Percentiles rank a stretch among this genome's conserved stretches.
phyloP scores from a whole-genome alignment of 1,140 invertebrate genomes.

The Gerris buenoi region DNA sequence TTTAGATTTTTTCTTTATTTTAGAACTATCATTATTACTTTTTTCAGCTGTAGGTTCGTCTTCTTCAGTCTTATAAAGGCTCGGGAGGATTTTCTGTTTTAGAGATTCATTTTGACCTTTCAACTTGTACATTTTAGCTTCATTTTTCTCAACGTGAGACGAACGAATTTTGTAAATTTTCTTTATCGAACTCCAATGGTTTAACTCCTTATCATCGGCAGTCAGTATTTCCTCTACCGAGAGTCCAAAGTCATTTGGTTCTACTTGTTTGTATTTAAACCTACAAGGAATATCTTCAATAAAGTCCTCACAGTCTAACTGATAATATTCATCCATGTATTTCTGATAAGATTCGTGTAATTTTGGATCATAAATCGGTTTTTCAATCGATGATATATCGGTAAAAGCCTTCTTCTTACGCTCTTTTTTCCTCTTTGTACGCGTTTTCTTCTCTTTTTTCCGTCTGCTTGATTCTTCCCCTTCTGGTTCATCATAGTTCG shows the following conservation, averaged over 20 bases:
- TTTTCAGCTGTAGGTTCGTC: background rate
- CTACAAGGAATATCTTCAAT: constrained; percentile 77
- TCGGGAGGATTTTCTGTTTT: constrained; percentile 74
- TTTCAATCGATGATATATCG: constrained; percentile 31
- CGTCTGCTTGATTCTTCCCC: constrained; percentile 9
- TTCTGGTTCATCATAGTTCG: constrained; percentile 16
- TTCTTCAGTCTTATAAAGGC: constrained; percentile 41
- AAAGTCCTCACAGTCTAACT: constrained; percentile 86
- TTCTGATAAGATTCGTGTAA: constrained; percentile 59
- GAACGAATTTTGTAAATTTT: constrained; percentile 67
- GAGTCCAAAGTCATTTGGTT: constrained; percentile 84
- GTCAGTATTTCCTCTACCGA: constrained; percentile 75
- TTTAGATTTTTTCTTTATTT: constrained; percentile 15
- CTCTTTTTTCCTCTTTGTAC: constrained; percentile 22
- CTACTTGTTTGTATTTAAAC: constrained; percentile 82
- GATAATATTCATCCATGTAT: constrained; percentile 89
- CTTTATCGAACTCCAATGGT: constrained; percentile 86
- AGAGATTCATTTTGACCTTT: constrained; percentile 54
- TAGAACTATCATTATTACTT: constrained; percentile 2
- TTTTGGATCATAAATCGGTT: constrained; percentile 52
- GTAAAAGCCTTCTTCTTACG: constrained; percentile 31
- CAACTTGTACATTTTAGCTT: constrained; percentile 55
- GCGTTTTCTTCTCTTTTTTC: constrained; percentile 9
- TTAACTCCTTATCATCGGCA: constrained; percentile 83
- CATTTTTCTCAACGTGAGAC: constrained; percentile 62